A percentile compares a stretch with the other conserved stretches of the same genome.
These are phyloP conservation scores for Halocynthia roretzi DNA, from an alignment of 23 tunicate genomes.

Conservation along the genomic window DNA sequence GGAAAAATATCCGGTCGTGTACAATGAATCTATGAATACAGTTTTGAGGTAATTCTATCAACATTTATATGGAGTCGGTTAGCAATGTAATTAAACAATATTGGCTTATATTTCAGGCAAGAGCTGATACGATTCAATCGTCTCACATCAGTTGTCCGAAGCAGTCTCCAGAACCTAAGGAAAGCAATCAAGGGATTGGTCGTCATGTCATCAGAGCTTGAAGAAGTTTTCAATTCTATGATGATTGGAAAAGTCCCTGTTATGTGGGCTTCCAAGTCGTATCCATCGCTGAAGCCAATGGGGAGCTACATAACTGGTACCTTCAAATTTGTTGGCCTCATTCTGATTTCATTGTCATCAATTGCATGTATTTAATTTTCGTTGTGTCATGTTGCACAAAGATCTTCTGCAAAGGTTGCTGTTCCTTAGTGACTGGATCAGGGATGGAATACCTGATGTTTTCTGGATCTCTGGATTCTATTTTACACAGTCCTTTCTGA, in stretches of 20 bases:
- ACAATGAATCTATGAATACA: constrained; percentile 95
- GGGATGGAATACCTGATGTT: constrained; percentile 73
- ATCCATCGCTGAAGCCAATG: constrained; percentile 88
- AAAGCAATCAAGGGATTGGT: constrained; percentile 98
- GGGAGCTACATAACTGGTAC: constrained; percentile 90
- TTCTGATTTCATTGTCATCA: background rate
- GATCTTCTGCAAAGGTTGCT: constrained; percentile 78
- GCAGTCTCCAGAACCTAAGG: constrained; percentile 56
- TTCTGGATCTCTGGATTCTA: constrained; percentile 99
- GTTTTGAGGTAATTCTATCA: constrained; percentile 49
- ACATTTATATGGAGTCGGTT: background rate
- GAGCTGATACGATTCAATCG: constrained; percentile 96
- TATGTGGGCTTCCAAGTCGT: constrained; percentile 91
- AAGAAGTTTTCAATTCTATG: constrained; percentile 96
- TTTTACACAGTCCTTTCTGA: constrained; percentile 91
- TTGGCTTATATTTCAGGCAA: constrained; percentile 33
- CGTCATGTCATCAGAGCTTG: constrained; percentile 93
- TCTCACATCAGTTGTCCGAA: constrained; percentile 62
- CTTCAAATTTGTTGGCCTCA: background rate
- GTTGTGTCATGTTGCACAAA: background rate
- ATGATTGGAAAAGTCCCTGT: constrained; percentile 91
- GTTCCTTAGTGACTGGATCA: constrained; percentile 90
- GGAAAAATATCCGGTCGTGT: constrained; percentile 89
- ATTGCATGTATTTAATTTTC: background rate
- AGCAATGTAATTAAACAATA: background rate